Percentiles rank a stretch among this genome's conserved stretches.
Evolutionary conservation across 2,797 vertebrate species (phyloP).

Genomic region (Todus mexicanus): DNA sequence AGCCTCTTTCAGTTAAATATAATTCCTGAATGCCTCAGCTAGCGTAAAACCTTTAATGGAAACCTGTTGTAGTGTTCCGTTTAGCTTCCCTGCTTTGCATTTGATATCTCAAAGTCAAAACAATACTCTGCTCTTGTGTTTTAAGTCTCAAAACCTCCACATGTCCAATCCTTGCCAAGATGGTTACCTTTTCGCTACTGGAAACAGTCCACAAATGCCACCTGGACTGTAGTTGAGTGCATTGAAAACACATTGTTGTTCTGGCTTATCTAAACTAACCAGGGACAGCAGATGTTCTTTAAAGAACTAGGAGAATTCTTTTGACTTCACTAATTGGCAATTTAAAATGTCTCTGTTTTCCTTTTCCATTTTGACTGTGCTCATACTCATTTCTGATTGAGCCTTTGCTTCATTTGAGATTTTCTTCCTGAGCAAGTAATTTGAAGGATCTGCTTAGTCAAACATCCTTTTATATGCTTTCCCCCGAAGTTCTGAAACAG

Average conservation of each 20-base stretch:
- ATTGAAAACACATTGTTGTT: not conserved
- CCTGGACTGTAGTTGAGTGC: not conserved
- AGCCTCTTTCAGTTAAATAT: not conserved
- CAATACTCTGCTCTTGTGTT: not conserved
- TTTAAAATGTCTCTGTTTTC: not conserved
- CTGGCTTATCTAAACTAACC: not conserved
- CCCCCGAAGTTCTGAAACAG: not conserved
- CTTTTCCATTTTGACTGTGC: not conserved
- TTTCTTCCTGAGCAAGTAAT: not conserved
- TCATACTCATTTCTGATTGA: not conserved
- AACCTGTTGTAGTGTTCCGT: not conserved
- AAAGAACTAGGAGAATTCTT: not conserved
- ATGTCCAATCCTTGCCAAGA: not conserved
- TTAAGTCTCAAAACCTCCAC: not conserved
- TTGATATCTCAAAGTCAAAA: not conserved
- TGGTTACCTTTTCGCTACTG: not conserved
- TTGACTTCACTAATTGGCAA: not conserved
- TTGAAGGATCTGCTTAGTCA: not conserved
- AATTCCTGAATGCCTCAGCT: not conserved
- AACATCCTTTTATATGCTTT: not conserved
- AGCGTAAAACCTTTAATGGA: not conserved
- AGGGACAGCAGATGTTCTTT: not conserved
- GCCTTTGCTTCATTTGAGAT: not conserved
- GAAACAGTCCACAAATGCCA: not conserved
- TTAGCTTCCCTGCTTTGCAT: not conserved